These are phyloP conservation scores for Oncorhynchus tshawytscha DNA, from an alignment of 2,113 vertebrate genomes.

Conservation along the genomic window DNA sequence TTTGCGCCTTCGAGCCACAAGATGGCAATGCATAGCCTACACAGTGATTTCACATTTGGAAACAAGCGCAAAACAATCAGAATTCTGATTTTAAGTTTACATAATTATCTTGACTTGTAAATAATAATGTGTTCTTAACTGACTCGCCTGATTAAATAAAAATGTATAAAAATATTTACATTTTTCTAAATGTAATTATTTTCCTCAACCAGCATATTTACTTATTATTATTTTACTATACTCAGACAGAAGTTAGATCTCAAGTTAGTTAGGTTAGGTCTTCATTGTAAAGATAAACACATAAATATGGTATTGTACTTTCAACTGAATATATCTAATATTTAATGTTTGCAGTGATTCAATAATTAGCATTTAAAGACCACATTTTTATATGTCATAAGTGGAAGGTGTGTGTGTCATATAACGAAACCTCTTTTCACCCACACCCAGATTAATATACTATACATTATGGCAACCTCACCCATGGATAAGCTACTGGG, in stretches of 20 bases:
- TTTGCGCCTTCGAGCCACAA: conserved; percentile 9
- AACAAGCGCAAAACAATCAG: not conserved
- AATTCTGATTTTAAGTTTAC: not conserved
- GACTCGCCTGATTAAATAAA: too few species aligned
- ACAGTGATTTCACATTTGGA: not conserved
- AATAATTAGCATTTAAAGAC: not conserved
- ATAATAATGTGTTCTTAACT: too few species aligned
- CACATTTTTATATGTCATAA: too few species aligned
- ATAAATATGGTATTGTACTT: not conserved
- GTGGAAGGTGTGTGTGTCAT: too few species aligned
- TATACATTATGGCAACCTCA: too few species aligned
- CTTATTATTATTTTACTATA: not conserved
- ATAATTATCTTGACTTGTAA: not conserved
- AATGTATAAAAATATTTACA: too few species aligned
- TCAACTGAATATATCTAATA: not conserved
- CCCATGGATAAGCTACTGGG: too few species aligned
- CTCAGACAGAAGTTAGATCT: too few species aligned
- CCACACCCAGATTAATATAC: too few species aligned
- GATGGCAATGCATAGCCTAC: not conserved
- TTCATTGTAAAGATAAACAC: not conserved
- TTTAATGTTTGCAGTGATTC: not conserved
- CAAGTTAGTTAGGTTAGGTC: too few species aligned
- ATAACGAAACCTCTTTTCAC: too few species aligned
- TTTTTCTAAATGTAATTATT: not conserved
- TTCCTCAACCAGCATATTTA: not conserved